Conservation (phyloP, 2,888 invertebrate species). For the Eupithecia inturbata region DNA sequence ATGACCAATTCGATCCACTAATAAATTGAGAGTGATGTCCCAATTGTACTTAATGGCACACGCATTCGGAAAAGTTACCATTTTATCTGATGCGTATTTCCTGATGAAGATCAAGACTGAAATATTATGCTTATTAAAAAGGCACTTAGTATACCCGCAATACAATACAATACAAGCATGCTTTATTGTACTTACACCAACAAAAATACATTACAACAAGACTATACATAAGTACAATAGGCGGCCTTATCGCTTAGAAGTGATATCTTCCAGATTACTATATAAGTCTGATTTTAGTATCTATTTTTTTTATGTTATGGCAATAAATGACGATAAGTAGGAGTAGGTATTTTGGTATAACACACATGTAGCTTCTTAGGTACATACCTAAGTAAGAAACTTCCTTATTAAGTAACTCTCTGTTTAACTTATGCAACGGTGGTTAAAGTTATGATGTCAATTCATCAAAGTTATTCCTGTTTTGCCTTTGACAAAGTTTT, state of each 20-base stretch:
- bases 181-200: no score
- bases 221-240: no score
- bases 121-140: background rate
- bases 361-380: background rate
- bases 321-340: no score
- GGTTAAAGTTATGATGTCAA: background rate
- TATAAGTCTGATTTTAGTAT: background rate
- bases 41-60: conserved; percentile 13
- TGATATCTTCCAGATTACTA: background rate
- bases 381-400: background rate
- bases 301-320: no score
- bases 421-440: background rate
- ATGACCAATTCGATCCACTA: conserved; percentile 13
- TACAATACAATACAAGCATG: no score
- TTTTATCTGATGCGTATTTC: background rate
- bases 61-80: background rate
- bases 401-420: background rate
- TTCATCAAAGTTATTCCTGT: background rate
- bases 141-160: no score
- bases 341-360: background rate
- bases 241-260: background rate
- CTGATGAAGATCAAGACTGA: background rate
- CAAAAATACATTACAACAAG: background rate
- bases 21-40: conserved; percentile 20
- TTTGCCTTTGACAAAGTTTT: background rate